These are phyloP conservation scores for Pygmarrhopalites habei DNA, from an alignment of 1,140 invertebrate genomes.

Conservation along the genomic window DNA sequence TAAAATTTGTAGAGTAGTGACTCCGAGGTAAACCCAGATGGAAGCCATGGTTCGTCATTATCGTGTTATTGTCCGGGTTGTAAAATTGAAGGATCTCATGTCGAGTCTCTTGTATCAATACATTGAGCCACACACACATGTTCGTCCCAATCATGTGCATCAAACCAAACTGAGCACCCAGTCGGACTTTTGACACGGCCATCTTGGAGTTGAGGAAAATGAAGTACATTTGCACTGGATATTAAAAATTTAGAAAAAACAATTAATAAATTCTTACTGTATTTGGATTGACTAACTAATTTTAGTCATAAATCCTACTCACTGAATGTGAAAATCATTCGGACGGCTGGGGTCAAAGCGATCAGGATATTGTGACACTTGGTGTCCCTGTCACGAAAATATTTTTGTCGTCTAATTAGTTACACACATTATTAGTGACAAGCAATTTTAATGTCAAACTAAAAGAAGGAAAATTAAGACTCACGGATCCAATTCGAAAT, in stretches of 20 bases:
- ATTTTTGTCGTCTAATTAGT: too few relatives aligned
- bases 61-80: constrained; percentile 36
- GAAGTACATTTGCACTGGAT: constrained; percentile 61
- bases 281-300: too few relatives aligned
- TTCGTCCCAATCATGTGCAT: constrained; percentile 80
- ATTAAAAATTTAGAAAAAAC: too few relatives aligned
- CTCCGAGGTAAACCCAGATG: background rate
- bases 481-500: constrained; percentile 49
- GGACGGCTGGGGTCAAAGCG: constrained; percentile 51
- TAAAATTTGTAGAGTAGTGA: background rate
- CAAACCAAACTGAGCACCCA: constrained; percentile 64
- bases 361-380: constrained; percentile 52
- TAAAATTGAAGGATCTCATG: constrained; percentile 57
- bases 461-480: too few relatives aligned
- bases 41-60: constrained; percentile 12
- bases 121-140: constrained; percentile 71
- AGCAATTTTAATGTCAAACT: too few relatives aligned
- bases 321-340: constrained; percentile 54
- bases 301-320: too few relatives aligned
- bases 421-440: too few relatives aligned
- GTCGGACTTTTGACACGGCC: constrained; percentile 40
- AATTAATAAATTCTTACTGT: too few relatives aligned
- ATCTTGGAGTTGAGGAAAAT: constrained; percentile 57
- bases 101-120: constrained; percentile 71
- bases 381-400: too few relatives aligned